Percentiles rank a stretch among this genome's conserved stretches.
Conservation (phyloP, 2,888 invertebrate genomes). For the Folsomia candida region DNA sequence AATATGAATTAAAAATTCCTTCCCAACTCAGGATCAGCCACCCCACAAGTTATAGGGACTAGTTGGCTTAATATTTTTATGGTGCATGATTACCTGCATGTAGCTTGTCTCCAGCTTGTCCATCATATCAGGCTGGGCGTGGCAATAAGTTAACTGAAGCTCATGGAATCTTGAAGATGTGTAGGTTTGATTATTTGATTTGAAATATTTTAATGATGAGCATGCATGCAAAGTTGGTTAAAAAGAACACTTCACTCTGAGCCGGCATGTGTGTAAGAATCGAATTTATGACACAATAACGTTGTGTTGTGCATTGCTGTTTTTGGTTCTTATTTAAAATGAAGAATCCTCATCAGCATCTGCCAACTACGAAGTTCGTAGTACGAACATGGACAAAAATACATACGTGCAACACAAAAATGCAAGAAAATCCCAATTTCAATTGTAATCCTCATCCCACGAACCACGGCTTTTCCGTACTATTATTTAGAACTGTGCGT, state of each 20-base stretch:
- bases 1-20: not conserved
- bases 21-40: not conserved
- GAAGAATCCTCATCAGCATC: too few relatives aligned
- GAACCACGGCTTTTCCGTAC: too few relatives aligned
- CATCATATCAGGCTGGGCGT: constrained; percentile 27
- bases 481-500: not conserved
- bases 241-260: not conserved
- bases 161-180: not conserved
- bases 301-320: too few relatives aligned
- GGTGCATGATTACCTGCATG: not conserved
- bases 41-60: not conserved
- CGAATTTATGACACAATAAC: too few relatives aligned
- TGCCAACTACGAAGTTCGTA: too few relatives aligned
- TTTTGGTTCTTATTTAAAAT: too few relatives aligned
- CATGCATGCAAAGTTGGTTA: not conserved
- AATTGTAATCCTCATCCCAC: not conserved
- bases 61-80: not conserved
- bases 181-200: constrained; percentile 20
- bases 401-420: too few relatives aligned
- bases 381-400: too few relatives aligned
- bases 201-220: constrained; percentile 6
- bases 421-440: not conserved
- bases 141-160: not conserved
- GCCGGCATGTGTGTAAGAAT: too few relatives aligned
- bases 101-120: constrained; percentile 29